Conservation (phyloP, 2,797 vertebrate species). For the Halcyon smyrnensis region DNA sequence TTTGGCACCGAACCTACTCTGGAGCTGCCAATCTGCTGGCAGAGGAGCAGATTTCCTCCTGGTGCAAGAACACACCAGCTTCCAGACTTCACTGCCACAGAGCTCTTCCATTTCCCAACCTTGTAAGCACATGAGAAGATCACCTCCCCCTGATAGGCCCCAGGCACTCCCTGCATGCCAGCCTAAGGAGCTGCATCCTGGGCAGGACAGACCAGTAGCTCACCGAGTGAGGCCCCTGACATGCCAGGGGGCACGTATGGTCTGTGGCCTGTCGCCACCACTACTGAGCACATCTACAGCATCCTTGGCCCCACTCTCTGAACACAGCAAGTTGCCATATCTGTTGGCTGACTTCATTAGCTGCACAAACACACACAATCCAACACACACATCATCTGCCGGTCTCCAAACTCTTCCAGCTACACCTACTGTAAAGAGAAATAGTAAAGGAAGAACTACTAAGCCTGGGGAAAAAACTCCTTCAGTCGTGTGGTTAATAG, state of each 20-base stretch:
- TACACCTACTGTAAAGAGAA: not conserved
- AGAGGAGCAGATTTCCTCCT: not conserved
- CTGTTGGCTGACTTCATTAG: not conserved
- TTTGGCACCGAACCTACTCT: not conserved
- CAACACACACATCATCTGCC: not conserved
- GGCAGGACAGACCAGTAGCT: not conserved
- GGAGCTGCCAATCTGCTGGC: not conserved
- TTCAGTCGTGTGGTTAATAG: not conserved
- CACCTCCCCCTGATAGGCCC: not conserved
- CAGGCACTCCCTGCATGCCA: too few species aligned
- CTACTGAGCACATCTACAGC: not conserved
- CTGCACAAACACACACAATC: not conserved
- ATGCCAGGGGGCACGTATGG: accelerated
- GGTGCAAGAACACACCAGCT: not conserved
- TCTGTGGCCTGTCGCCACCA: not conserved
- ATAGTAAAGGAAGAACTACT: not conserved
- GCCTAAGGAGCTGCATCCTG: not conserved
- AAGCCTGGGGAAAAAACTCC: not conserved
- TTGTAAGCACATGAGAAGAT: not conserved
- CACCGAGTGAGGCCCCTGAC: not conserved
- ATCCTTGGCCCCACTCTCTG: not conserved
- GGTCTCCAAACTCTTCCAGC: not conserved
- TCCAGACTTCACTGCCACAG: not conserved
- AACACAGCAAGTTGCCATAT: not conserved
- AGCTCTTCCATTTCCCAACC: not conserved